Percentiles rank a stretch among this genome's conserved stretches.
Evolutionary conservation across 2,888 invertebrate species (phyloP).

Genomic region (Chrysotoxum bicinctum): DNA sequence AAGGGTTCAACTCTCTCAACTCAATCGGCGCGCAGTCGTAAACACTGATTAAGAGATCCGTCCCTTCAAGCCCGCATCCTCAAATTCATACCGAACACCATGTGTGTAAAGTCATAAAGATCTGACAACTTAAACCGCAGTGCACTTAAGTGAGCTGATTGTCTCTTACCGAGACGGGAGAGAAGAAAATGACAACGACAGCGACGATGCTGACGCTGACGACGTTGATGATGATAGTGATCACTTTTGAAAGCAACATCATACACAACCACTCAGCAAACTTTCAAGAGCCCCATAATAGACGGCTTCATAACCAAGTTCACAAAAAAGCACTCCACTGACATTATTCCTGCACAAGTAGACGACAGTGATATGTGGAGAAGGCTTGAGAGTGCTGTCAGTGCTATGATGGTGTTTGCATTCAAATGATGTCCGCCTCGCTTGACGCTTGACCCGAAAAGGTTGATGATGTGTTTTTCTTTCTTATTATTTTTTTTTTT

Average conservation of each 20-base stretch:
- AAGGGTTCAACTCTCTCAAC: conserved; percentile 59
- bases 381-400: conserved; percentile 32
- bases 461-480: conserved; percentile 54
- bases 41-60: conserved; percentile 72
- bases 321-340: conserved; percentile 38
- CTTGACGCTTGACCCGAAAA: conserved; percentile 69
- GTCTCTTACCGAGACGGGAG: conserved; percentile 48
- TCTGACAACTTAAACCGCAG: conserved; percentile 67
- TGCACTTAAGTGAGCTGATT: conserved; percentile 71
- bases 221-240: conserved; percentile 49
- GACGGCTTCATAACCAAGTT: conserved; percentile 59
- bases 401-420: conserved; percentile 34
- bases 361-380: conserved; percentile 52
- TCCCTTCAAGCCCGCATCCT: conserved; percentile 63
- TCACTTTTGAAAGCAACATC: conserved; percentile 59
- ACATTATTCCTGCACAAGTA: conserved; percentile 28
- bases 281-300: conserved; percentile 61
- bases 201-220: conserved; percentile 18
- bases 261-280: conserved; percentile 60
- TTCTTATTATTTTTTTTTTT: conserved; percentile 2
- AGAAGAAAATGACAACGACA: conserved; percentile 14
- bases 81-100: not conserved
- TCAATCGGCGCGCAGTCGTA: conserved; percentile 69
- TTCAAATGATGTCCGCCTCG: conserved; percentile 53
- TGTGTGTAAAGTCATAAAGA: conserved; percentile 67